Percentiles rank a stretch among this genome's conserved stretches.
phyloP scores from a whole-genome alignment of 2,113 vertebrate genomes.

The Galbula dea region DNA sequence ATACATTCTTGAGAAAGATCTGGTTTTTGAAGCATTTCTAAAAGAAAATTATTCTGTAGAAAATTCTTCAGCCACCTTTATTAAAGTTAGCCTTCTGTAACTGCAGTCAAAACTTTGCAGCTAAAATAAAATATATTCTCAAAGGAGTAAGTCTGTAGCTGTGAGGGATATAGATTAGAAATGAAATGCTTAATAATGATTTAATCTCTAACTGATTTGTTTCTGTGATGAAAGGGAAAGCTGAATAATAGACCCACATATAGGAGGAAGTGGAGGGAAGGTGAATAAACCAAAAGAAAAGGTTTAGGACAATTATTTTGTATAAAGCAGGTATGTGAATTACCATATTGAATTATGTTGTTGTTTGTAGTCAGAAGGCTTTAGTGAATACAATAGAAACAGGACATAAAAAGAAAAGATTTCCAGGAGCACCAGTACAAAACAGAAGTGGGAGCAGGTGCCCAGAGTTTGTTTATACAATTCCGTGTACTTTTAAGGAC shows the following conservation, averaged over 20 bases:
- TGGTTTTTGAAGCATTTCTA: background rate
- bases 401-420: background rate
- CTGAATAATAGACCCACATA: background rate
- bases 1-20: background rate
- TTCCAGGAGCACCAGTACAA: background rate
- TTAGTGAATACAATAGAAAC: background rate
- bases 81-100: background rate
- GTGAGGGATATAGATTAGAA: background rate
- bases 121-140: background rate
- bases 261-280: background rate
- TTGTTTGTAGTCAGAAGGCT: background rate
- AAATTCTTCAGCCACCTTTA: background rate
- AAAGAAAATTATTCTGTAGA: background rate
- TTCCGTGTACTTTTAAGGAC: background rate
- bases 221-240: background rate
- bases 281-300: background rate
- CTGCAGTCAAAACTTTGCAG: background rate
- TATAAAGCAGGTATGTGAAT: background rate
- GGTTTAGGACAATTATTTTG: background rate
- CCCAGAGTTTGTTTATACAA: background rate
- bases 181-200: background rate
- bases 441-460: background rate
- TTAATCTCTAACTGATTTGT: background rate
- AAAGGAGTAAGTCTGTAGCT: background rate
- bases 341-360: background rate